A percentile compares a stretch with the other conserved stretches of the same genome.
These are phyloP conservation scores for Etia nguti DNA, from an alignment of 2,113 vertebrate genomes.

Conservation along the genomic window DNA sequence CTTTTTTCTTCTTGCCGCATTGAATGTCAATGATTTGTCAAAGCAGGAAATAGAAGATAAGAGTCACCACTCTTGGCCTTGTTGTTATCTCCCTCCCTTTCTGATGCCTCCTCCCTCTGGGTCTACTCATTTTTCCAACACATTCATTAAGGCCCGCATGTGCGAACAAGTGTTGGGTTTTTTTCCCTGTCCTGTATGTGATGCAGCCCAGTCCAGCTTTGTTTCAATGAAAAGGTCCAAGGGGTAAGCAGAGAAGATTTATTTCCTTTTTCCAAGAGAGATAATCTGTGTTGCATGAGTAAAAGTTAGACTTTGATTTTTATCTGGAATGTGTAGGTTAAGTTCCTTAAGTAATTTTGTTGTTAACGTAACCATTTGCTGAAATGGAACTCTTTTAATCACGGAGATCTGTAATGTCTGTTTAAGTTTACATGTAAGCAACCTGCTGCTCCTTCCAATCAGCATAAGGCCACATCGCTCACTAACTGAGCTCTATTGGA, in stretches of 20 bases:
- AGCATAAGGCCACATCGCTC: neutral
- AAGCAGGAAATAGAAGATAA: neutral
- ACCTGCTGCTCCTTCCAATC: neutral
- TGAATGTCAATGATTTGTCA: conserved; percentile 10
- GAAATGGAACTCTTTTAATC: neutral
- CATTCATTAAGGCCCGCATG: neutral
- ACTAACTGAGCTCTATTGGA: neutral
- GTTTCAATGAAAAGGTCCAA: neutral
- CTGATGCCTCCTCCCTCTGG: neutral
- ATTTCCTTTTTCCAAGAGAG: neutral
- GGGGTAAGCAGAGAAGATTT: neutral
- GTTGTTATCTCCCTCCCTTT: neutral
- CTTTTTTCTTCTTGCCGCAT: neutral
- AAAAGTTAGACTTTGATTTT: neutral
- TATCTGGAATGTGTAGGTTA: neutral
- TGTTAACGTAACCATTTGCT: neutral
- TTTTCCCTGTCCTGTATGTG: neutral
- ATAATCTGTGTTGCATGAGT: neutral
- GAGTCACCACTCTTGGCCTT: neutral
- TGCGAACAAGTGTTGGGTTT: neutral
- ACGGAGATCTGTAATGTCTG: neutral
- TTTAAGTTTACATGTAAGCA: neutral
- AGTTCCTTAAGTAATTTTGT: neutral
- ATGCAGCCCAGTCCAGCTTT: neutral
- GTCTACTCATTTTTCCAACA: neutral